Evolutionary conservation across 2,888 invertebrate species (phyloP).

Genomic region (Aporophyla lueneburgensis): DNA sequence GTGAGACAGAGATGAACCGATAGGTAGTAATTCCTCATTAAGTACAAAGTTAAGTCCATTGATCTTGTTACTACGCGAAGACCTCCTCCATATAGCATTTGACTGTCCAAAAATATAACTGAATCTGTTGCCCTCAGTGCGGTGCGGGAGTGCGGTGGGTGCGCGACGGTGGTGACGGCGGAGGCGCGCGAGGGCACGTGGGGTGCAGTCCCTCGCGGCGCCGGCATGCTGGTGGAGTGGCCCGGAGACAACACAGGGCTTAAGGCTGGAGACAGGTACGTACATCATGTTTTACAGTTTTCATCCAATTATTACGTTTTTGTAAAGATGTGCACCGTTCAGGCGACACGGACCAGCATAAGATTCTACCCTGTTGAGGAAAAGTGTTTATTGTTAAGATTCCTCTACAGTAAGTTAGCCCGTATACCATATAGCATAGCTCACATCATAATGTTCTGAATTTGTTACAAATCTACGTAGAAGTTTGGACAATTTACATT

Average conservation of each 20-base stretch:
- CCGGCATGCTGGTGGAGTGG: constrained; percentile 95
- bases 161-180: constrained; percentile 91
- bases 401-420: neutral
- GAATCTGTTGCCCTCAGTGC: constrained; percentile 70
- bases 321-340: neutral
- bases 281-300: neutral
- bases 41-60: neutral
- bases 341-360: too few species aligned
- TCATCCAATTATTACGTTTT: neutral
- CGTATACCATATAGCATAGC: neutral
- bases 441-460: too few species aligned
- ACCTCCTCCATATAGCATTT: neutral
- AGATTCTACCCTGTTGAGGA: neutral
- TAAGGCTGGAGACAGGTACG: constrained; percentile 94
- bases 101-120: neutral
- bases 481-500: neutral
- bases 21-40: neutral
- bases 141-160: constrained; percentile 83
- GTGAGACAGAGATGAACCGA: neutral
- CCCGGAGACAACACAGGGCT: constrained; percentile 94
- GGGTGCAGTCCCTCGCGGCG: constrained; percentile 92
- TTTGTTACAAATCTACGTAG: neutral
- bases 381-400: neutral
- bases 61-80: neutral
- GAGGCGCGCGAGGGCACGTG: constrained; percentile 94